Base-by-base conservation (phyloP, 2,797 vertebrate species). In the Harpagifer antarcticus region DNA sequence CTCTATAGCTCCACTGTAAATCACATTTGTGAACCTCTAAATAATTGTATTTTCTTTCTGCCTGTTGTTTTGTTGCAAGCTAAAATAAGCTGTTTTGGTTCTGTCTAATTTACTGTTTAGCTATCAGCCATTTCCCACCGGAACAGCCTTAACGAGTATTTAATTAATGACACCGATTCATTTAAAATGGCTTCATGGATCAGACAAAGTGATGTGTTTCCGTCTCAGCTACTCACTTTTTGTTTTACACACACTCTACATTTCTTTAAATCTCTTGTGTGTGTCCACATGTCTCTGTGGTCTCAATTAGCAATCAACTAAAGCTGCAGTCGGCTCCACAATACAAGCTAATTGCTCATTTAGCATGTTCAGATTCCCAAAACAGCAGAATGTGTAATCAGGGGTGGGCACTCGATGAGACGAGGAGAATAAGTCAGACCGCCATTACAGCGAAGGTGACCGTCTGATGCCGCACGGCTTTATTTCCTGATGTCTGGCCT, bases 131-230 rank as follows among this genome's bases (percentile, higher is more conserved):
- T 93, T 88, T 87, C 90, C 89, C 87, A 78, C 88, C 89, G 89
- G 90, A 89, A 87, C 86, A 83, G 58, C 84, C 86, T 83, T 93
- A 94, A 94, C 14, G 90, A 92, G 89, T 82, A 81, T 91, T 92
- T 92, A 91, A 92, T 94, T 91, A 89, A 90, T 70, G 85, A 82
- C 84, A 89, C 60, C 88, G 88, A 89, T 92, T 91, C 61, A 90
- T 91, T 86, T 85, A 78, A 93, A 90, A 91, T 80, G 77, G 70
- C 63, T 77, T 40, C 44, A 15, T 66, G 54, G 61, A 87, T 87
- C 75, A 74, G 71, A 82, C 75, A 14, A 40, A 40, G 68, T 69
- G 60, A 82, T 80, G 43, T 19, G 56, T 14, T 58, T 37, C 27
- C 63, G 14, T 76, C 17, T 16, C 31, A 20, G n/a, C 44, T 16